Conservation (phyloP, 2,113 vertebrate species). For the Pampusana beccarii region DNA sequence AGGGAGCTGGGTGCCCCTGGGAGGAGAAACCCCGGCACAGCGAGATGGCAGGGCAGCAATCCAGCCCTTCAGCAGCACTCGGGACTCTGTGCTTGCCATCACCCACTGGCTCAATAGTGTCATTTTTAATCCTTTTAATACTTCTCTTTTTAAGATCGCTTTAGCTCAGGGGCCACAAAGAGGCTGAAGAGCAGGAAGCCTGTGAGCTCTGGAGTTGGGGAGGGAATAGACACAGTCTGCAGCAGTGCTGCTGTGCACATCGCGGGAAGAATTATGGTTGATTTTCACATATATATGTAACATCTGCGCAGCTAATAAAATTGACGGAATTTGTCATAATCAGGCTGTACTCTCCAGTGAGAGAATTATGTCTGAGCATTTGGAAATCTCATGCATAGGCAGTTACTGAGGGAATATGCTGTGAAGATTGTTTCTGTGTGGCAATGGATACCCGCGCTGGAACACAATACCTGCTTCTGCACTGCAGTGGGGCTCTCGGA, state of each 20-base stretch:
- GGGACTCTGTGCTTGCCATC: neutral
- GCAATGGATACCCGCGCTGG: neutral
- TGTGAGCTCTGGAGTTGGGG: neutral
- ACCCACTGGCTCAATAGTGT: constrained; percentile 17
- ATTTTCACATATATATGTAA: constrained; percentile 47
- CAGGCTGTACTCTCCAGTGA: constrained; percentile 50
- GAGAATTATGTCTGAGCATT: constrained; percentile 48
- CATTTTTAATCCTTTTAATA: constrained; percentile 29
- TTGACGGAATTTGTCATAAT: constrained; percentile 62
- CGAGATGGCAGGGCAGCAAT: neutral
- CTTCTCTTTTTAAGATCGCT: constrained; percentile 10
- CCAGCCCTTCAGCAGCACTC: neutral
- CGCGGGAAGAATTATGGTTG: constrained; percentile 49
- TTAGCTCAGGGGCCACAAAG: neutral
- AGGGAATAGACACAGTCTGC: neutral
- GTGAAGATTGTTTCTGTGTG: constrained; percentile 32
- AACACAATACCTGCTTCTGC: neutral
- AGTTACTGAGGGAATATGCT: constrained; percentile 19
- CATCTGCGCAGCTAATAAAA: constrained; percentile 70
- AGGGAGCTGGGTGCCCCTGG: accelerated
- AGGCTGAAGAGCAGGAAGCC: constrained; percentile 39
- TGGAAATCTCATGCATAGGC: constrained; percentile 45
- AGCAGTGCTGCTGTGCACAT: neutral
- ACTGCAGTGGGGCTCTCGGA: neutral
- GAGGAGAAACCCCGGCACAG: neutral